These are phyloP conservation scores for Heliconius nattereri DNA, from an alignment of 1,140 invertebrate genomes.

Conservation along the genomic window DNA sequence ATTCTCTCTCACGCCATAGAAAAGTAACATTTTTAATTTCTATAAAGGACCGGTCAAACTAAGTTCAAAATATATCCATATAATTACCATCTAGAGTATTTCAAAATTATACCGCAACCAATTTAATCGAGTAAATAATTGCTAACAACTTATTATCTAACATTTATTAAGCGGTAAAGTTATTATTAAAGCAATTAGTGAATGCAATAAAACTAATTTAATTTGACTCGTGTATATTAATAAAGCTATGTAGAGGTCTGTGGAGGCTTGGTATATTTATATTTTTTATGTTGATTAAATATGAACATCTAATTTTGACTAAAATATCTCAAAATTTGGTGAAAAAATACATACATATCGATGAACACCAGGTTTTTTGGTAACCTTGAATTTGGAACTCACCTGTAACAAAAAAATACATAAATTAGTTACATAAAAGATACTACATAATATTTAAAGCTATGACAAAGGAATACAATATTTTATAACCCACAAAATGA, in stretches of 20 bases:
- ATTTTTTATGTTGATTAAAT: background rate
- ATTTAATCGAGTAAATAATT: slow-evolving; percentile 33
- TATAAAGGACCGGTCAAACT: background rate
- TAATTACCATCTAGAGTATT: slow-evolving; percentile 22
- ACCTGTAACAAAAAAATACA: slow-evolving; percentile 46
- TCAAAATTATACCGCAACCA: slow-evolving; percentile 26
- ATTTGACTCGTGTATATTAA: slow-evolving; percentile 19
- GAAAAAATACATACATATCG: background rate
- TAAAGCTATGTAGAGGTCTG: background rate
- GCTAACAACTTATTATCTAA: slow-evolving; percentile 30
- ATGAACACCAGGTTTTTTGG: background rate
- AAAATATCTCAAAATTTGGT: background rate
- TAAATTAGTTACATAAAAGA: background rate
- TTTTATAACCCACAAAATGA: slow-evolving; percentile 18
- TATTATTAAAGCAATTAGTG: slow-evolving; percentile 32
- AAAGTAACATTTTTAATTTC: slow-evolving; percentile 14
- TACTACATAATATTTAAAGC: background rate
- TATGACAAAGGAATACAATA: background rate
- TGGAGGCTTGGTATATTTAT: background rate
- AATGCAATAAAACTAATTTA: slow-evolving; percentile 30
- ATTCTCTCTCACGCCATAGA: background rate
- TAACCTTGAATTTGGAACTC: slow-evolving; percentile 27
- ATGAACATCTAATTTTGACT: background rate
- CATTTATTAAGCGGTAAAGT: slow-evolving; percentile 26
- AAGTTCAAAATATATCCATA: background rate